Conservation (phyloP, 2,797 vertebrate species). For the Psittacula derbiana region DNA sequence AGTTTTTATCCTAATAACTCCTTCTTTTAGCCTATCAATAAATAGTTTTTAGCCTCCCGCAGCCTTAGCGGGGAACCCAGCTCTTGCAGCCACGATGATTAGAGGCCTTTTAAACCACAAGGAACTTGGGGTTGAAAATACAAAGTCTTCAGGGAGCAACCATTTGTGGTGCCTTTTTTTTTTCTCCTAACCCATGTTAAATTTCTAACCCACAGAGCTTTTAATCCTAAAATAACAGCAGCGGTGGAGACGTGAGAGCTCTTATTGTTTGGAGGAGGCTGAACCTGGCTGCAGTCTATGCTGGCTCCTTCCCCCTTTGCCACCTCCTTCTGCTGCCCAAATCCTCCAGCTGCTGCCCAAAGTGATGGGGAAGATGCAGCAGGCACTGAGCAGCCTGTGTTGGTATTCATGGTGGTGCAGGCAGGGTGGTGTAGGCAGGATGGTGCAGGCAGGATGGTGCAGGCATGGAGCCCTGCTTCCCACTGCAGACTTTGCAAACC, state of each 20-base stretch:
- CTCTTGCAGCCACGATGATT: slow-evolving; percentile 46
- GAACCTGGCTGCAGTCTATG: slow-evolving; percentile 24
- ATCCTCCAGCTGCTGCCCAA: background rate
- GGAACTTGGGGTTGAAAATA: background rate
- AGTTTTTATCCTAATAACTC: slow-evolving; percentile 27
- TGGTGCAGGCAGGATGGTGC: background rate
- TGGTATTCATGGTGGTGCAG: background rate
- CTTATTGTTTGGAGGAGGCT: slow-evolving; percentile 20
- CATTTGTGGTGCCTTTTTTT: slow-evolving; percentile 1
- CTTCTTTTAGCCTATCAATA: slow-evolving; percentile 1
- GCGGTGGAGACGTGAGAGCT: slow-evolving; percentile 41
- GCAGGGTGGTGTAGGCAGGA: background rate
- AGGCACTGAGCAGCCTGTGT: background rate
- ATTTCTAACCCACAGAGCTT: slow-evolving; percentile 62
- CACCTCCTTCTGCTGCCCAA: background rate
- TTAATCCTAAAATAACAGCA: slow-evolving; percentile 74
- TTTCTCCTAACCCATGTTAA: background rate
- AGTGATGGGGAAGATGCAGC: background rate
- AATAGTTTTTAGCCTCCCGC: slow-evolving; percentile 54
- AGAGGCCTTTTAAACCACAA: slow-evolving; percentile 3
- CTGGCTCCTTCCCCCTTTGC: background rate
- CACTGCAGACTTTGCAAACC: background rate
- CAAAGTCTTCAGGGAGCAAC: background rate
- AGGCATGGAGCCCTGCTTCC: background rate
- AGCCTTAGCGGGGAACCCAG: slow-evolving; percentile 35